Base-by-base conservation (phyloP, 2,888 invertebrate species). In the Callinectes sapidus region DNA sequence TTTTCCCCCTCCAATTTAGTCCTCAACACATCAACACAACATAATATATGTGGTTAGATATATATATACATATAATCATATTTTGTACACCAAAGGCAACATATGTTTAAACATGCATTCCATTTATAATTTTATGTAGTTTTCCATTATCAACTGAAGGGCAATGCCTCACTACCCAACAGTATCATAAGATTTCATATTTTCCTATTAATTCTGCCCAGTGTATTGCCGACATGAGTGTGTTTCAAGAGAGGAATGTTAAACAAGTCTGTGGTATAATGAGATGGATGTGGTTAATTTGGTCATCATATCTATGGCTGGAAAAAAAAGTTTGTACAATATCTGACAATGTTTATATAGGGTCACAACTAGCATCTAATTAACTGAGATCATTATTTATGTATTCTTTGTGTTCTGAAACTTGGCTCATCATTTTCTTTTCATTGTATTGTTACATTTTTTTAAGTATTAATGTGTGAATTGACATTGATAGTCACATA, bases 71-170 rank as follows among this genome's bases (percentile, higher is more conserved):
- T 81, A 32, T 81, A 35, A 81, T 81, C 35, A 32, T 81, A 81
- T 81, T 81, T 81, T 81, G 16, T 35, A 81, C 81, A 81, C 81
- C 81, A 81, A 81, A 81, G 81, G 32, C 35, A 81, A 35, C 81
- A 81, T 32, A 35, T 32, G 81, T 35, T 81, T 81, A 32, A 81
- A 81, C 35, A 35, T 81, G 81, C 81, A 81, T 81, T 81, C 81
- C 81, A 81, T 81, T 13, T 81, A 18, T 81, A 35, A 81, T 32
- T 71, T 81, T 81, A 71, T n/a, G 81, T 81, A 35, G 35, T 35
- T 81, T 32, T 14, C 32, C 35, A 81, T 81, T 81, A 28, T 35
- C 81, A 35, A 18, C 81, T 32, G 14, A 81, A 35, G 35, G 81
- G 32, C 81, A 81, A 32, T 71, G 81, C 81, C 81, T 81, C 81